These are phyloP conservation scores for Icerya purchasi DNA, from an alignment of 2,888 invertebrate genomes.

Conservation along the genomic window DNA sequence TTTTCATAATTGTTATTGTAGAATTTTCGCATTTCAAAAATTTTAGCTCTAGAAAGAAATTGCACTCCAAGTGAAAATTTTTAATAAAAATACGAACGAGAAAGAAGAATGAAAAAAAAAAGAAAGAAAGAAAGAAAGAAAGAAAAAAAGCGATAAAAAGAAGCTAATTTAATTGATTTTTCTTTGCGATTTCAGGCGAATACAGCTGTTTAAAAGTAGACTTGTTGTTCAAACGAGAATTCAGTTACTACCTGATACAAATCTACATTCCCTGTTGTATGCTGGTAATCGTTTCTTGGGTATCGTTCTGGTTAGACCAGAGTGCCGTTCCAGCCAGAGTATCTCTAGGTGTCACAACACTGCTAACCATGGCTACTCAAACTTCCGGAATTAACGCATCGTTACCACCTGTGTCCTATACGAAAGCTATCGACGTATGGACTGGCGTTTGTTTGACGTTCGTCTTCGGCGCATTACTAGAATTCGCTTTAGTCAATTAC, in stretches of 20 bases:
- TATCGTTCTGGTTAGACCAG: constrained; percentile 90
- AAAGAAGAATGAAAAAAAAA: too few relatives aligned
- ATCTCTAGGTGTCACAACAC: constrained; percentile 81
- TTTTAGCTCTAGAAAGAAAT: too few relatives aligned
- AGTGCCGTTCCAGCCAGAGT: constrained; percentile 86
- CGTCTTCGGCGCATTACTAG: constrained; percentile 89
- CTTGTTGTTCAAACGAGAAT: constrained; percentile 87
- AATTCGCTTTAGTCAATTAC: constrained; percentile 95
- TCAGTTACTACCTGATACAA: constrained; percentile 97
- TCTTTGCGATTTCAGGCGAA: constrained; percentile 69
- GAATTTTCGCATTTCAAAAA: too few relatives aligned
- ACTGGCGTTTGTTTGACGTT: constrained; percentile 93
- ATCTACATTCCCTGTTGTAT: constrained; percentile 98
- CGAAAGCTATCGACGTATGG: constrained; percentile 96
- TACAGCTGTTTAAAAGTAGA: constrained; percentile 97
- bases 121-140: too few relatives aligned
- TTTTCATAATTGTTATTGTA: too few relatives aligned
- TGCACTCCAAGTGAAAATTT: too few relatives aligned
- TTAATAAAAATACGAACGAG: too few relatives aligned
- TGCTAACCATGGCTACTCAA: constrained; percentile 93
- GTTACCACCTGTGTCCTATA: constrained; percentile 91
- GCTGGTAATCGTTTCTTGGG: constrained; percentile 94
- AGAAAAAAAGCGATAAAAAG: too few relatives aligned
- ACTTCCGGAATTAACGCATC: constrained; percentile 91
- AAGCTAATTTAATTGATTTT: too few relatives aligned